These are phyloP conservation scores for Dysdera silvatica DNA, from an alignment of 1,140 invertebrate species.

Conservation along the genomic window DNA sequence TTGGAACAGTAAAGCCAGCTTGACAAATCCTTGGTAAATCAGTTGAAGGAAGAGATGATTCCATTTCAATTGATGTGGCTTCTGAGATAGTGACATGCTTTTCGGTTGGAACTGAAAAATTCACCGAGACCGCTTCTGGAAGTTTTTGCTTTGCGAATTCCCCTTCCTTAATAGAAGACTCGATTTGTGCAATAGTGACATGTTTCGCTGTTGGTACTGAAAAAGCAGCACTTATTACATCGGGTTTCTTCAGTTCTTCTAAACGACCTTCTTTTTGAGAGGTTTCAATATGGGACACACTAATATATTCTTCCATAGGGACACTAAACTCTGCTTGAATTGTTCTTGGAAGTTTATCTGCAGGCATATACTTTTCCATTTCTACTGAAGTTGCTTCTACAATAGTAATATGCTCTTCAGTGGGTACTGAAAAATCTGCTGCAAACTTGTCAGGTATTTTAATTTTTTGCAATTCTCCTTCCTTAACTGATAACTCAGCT, in stretches of 20 bases:
- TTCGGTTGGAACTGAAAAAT: constrained; percentile 14
- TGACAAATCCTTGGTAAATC: constrained; percentile 13
- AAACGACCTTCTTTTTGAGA: background rate
- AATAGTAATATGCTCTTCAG: constrained; percentile 21
- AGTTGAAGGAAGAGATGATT: constrained; percentile 5
- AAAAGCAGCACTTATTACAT: background rate
- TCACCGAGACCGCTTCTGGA: background rate
- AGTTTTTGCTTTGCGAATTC: background rate
- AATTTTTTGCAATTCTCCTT: background rate
- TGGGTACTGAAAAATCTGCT: constrained; percentile 20
- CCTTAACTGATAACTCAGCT: background rate
- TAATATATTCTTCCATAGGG: background rate
- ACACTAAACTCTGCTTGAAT: background rate
- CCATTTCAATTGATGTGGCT: constrained; percentile 11
- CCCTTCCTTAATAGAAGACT: constrained; percentile 4
- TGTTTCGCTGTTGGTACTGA: constrained; percentile 15
- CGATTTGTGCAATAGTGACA: background rate
- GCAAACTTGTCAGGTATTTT: background rate
- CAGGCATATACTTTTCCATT: background rate
- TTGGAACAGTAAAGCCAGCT: constrained; percentile 4
- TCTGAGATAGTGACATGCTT: constrained; percentile 24
- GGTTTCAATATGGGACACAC: constrained; percentile 9
- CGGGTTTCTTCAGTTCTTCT: background rate
- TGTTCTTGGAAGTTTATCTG: background rate
- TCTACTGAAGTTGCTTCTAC: background rate